Conservation (phyloP, 2,888 invertebrate species). For the Tubulanus polymorphus region DNA sequence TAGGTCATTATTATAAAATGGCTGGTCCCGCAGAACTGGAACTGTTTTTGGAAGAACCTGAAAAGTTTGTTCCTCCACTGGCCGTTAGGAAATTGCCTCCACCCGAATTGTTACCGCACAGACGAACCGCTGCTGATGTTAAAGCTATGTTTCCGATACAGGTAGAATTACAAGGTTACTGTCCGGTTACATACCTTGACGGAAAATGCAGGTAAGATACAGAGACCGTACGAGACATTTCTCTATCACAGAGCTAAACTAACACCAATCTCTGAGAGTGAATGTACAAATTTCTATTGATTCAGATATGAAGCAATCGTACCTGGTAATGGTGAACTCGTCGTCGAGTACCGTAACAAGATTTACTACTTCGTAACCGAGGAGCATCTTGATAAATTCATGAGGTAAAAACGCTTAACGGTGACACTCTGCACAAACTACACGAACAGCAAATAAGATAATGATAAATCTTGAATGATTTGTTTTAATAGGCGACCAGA, state of each 20-base stretch:
- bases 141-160: slow-evolving; percentile 31
- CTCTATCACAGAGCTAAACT: slow-evolving; percentile 1
- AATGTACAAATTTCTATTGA: slow-evolving; percentile 1
- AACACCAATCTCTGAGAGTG: too few species aligned
- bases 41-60: slow-evolving; percentile 43
- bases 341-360: slow-evolving; percentile 47
- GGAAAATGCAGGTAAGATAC: slow-evolving; percentile 44
- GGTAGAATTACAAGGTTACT: slow-evolving; percentile 49
- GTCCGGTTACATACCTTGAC: slow-evolving; percentile 52
- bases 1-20: slow-evolving; percentile 53
- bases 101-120: slow-evolving; percentile 38
- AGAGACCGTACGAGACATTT: too few species aligned
- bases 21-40: slow-evolving; percentile 39
- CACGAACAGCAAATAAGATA: neutral
- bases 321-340: slow-evolving; percentile 42
- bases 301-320: slow-evolving; percentile 49
- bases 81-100: slow-evolving; percentile 44
- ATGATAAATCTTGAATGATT: neutral
- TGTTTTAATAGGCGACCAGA: slow-evolving; percentile 41
- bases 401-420: slow-evolving; percentile 52
- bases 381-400: slow-evolving; percentile 47
- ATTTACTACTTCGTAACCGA: slow-evolving; percentile 45
- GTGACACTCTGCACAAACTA: too few species aligned
- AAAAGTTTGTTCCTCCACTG: slow-evolving; percentile 48
- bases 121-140: slow-evolving; percentile 33